Conservation (phyloP, 2,113 vertebrate genomes). For the Chiloscyllium plagiosum region DNA sequence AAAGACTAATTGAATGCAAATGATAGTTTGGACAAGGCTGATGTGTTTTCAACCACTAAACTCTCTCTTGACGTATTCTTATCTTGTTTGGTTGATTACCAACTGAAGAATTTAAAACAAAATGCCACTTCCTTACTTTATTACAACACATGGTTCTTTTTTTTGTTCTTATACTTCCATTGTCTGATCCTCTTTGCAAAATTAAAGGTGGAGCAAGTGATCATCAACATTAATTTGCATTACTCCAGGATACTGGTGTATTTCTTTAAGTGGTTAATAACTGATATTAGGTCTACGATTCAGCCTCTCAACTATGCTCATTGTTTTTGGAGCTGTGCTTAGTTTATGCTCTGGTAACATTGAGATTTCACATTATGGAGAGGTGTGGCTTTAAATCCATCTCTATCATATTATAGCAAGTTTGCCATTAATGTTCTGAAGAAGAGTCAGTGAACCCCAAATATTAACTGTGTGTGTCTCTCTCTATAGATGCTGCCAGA, state of each 20-base stretch:
- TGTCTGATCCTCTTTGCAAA: neutral
- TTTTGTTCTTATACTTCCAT: neutral
- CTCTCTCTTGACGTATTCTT: neutral
- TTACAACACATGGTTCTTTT: neutral
- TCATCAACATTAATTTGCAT: neutral
- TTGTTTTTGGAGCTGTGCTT: neutral
- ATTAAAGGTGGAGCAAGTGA: neutral
- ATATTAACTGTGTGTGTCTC: too few relatives aligned
- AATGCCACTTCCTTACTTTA: neutral
- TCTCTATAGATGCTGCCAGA: too few relatives aligned
- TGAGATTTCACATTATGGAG: neutral
- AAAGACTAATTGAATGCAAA: neutral
- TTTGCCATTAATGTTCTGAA: neutral
- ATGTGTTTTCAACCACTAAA: neutral
- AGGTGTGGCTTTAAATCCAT: neutral
- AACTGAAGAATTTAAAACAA: neutral
- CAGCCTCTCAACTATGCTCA: neutral
- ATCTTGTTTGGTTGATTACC: neutral
- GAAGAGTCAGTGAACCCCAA: too few relatives aligned
- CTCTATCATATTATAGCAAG: neutral
- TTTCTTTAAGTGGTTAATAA: neutral
- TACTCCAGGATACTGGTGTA: neutral
- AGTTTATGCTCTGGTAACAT: neutral
- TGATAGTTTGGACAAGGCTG: neutral
- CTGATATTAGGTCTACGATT: neutral